phyloP scores from a whole-genome alignment of 2,888 invertebrate genomes.

The Yponomeuta cagnagella region DNA sequence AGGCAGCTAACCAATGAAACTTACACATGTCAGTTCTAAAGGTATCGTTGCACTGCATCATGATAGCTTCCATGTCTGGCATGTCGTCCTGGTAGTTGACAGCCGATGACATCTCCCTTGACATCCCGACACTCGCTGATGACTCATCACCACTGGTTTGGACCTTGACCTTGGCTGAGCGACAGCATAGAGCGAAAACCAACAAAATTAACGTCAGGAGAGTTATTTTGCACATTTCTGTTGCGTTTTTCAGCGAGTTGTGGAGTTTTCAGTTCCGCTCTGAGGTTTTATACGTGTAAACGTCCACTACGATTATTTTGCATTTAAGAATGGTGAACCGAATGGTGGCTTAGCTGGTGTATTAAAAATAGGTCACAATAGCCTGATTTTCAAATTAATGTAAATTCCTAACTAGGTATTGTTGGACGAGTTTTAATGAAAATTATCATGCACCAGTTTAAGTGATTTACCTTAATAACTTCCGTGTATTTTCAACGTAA shows the following conservation, averaged over 20 bases:
- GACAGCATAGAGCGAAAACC: not conserved
- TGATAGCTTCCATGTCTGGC: constrained; percentile 38
- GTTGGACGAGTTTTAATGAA: too few relatives aligned
- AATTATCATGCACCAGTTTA: too few relatives aligned
- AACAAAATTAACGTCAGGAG: not conserved
- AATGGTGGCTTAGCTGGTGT: too few relatives aligned
- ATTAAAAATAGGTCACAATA: too few relatives aligned
- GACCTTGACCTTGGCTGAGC: not conserved
- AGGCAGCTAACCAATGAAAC: constrained; percentile 20
- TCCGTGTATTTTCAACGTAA: too few relatives aligned
- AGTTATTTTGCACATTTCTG: not conserved
- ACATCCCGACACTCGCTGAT: not conserved
- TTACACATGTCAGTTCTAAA: constrained; percentile 71
- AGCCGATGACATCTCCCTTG: not conserved
- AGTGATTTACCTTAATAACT: too few relatives aligned
- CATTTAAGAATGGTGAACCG: too few relatives aligned
- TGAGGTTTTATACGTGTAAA: not conserved
- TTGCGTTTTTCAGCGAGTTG: not conserved
- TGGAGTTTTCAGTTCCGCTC: not conserved
- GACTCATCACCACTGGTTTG: not conserved
- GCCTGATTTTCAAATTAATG: too few relatives aligned
- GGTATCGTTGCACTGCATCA: constrained; percentile 69
- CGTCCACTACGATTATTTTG: too few relatives aligned
- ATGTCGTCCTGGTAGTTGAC: constrained; percentile 14
- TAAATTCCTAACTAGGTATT: too few relatives aligned